phyloP scores from a whole-genome alignment of 1,140 invertebrate genomes.

The Drosophila willistoni region DNA sequence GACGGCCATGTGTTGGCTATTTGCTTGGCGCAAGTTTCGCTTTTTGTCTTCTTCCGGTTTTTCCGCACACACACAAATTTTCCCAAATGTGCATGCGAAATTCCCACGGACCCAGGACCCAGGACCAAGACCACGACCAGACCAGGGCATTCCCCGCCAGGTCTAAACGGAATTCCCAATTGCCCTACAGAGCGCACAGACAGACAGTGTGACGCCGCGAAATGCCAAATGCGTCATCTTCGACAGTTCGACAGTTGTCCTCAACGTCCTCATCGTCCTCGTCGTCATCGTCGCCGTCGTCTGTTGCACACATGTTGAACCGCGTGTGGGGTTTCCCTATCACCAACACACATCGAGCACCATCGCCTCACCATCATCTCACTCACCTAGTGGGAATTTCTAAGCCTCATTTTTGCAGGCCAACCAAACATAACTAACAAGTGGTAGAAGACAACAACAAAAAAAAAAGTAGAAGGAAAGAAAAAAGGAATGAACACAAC shows the following conservation, averaged over 20 bases:
- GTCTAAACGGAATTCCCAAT: slow-evolving; percentile 64
- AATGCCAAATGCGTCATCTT: not conserved
- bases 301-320: slow-evolving; percentile 72
- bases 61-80: slow-evolving; percentile 60
- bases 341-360: slow-evolving; percentile 23
- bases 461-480: not conserved
- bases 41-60: slow-evolving; percentile 70
- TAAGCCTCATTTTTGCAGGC: slow-evolving; percentile 46
- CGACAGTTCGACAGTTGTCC: not conserved
- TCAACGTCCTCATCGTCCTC: too few relatives aligned
- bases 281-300: slow-evolving; percentile 12
- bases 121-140: not conserved
- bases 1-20: slow-evolving; percentile 46
- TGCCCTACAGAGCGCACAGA: not conserved
- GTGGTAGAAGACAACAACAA: not conserved
- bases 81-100: slow-evolving; percentile 46
- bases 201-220: slow-evolving; percentile 73
- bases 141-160: slow-evolving; percentile 63
- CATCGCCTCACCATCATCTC: not conserved
- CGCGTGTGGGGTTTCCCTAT: slow-evolving; percentile 64
- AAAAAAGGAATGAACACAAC: not conserved
- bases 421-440: not conserved
- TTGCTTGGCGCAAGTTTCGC: slow-evolving; percentile 63
- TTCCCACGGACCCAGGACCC: slow-evolving; percentile 61
- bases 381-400: slow-evolving; percentile 57